A percentile compares a stretch with the other conserved stretches of the same genome.
Evolutionary conservation across 2,797 vertebrate species (phyloP).

Genomic region (Erethizon dorsatum): DNA sequence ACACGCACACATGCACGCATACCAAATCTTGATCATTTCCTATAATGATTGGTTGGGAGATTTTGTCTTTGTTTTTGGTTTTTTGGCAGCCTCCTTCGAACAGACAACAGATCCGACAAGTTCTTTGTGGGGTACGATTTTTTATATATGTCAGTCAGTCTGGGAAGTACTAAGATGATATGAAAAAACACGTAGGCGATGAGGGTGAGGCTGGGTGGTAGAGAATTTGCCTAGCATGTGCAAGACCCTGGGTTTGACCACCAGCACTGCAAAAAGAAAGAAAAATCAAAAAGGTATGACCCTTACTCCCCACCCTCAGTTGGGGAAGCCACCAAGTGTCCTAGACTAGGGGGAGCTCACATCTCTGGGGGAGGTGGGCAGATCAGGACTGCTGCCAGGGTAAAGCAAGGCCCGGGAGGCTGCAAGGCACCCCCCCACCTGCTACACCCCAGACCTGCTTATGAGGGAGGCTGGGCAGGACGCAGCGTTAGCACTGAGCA

Average conservation of each 20-base stretch:
- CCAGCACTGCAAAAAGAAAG: background rate
- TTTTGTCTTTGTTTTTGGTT: background rate
- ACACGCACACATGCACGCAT: background rate
- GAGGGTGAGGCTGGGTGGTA: background rate
- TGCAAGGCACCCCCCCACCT: background rate
- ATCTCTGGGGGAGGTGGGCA: background rate
- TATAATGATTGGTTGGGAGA: background rate
- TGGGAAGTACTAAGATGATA: conserved; percentile 48
- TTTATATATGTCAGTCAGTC: background rate
- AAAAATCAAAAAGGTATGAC: background rate
- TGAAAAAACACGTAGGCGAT: background rate
- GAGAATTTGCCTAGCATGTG: background rate
- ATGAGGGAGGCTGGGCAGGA: background rate
- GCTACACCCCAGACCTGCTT: background rate
- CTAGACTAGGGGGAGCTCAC: background rate
- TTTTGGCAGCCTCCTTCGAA: background rate
- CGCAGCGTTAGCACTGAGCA: background rate
- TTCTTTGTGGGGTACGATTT: background rate
- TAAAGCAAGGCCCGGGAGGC: background rate
- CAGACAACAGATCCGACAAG: background rate
- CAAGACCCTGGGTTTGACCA: background rate
- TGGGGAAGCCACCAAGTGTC: background rate
- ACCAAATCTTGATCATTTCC: conserved; percentile 25
- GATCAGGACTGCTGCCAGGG: background rate
- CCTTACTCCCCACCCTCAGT: background rate